Conservation (phyloP, 2,113 vertebrate species). For the Lethenteron camtschaticum region DNA sequence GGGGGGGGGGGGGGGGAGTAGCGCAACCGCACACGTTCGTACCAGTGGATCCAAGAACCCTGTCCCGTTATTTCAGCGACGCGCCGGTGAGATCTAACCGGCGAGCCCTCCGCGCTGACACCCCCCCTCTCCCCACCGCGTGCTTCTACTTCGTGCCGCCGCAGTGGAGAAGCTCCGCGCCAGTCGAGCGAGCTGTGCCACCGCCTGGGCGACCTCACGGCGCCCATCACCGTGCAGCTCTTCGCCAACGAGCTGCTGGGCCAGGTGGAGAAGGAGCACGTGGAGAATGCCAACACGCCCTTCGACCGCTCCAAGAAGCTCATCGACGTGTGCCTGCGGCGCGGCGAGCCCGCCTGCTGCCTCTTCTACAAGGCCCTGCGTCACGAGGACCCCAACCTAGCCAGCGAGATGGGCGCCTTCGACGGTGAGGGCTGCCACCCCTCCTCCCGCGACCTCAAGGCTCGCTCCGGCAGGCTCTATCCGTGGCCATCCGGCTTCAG, state of each 20-base stretch:
- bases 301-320: slow-evolving; percentile 15
- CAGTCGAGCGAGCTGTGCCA: slow-evolving; percentile 14
- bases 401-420: slow-evolving; percentile 11
- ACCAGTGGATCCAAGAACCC: too few species aligned
- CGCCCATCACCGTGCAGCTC: slow-evolving; percentile 15
- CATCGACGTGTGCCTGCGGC: slow-evolving; percentile 15
- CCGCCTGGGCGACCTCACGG: slow-evolving; percentile 14
- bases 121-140: too few species aligned
- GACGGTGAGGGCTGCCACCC: slow-evolving; percentile 8
- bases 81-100: too few species aligned
- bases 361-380: slow-evolving; percentile 16
- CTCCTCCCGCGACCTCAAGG: too few species aligned
- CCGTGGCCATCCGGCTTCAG: too few species aligned
- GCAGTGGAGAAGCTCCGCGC: slow-evolving; percentile 14
- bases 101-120: too few species aligned
- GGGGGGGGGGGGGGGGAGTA: too few species aligned
- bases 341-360: slow-evolving; percentile 17
- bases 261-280: slow-evolving; percentile 17
- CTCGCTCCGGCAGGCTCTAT: too few species aligned
- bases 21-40: too few species aligned
- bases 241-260: slow-evolving; percentile 16
- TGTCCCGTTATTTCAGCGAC: too few species aligned
- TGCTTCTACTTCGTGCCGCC: not conserved
- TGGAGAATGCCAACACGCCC: slow-evolving; percentile 13
- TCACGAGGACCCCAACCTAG: slow-evolving; percentile 14